A percentile compares a stretch with the other conserved stretches of the same genome.
Evolutionary conservation across 2,888 invertebrate genomes (phyloP).

Genomic region (Microctonus hyperodae): DNA sequence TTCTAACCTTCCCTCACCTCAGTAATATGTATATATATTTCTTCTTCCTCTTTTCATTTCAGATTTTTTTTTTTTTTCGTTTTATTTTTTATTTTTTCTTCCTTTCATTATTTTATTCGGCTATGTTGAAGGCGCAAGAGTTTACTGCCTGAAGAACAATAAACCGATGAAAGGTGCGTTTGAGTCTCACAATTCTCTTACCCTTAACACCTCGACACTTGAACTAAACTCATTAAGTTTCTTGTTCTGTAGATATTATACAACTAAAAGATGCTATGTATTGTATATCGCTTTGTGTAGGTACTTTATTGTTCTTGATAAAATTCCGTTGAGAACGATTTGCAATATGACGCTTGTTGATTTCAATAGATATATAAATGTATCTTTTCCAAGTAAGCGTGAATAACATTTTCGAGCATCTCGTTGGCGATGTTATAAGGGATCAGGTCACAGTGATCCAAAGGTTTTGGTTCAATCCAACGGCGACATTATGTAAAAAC

Average conservation of each 20-base stretch:
- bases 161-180: conserved; percentile 52
- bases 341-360: conserved; percentile 11
- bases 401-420: conserved; percentile 21
- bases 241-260: conserved; percentile 23
- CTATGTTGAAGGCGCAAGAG: conserved; percentile 47
- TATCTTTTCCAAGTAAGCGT: neutral
- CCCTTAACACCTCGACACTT: conserved; percentile 36
- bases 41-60: conserved; percentile 21
- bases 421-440: neutral
- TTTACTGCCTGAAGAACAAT: conserved; percentile 50
- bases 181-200: conserved; percentile 33
- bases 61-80: conserved; percentile 5
- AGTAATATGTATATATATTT: conserved; percentile 7
- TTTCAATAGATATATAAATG: neutral
- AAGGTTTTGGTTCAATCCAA: conserved; percentile 14
- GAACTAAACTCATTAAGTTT: conserved; percentile 28
- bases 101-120: conserved; percentile 49
- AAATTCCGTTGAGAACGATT: conserved; percentile 5
- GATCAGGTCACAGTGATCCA: conserved; percentile 15
- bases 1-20: neutral
- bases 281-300: neutral
- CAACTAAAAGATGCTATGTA: neutral
- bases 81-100: neutral
- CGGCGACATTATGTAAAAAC: conserved; percentile 40
- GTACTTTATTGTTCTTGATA: neutral